Percentiles rank a stretch among this genome's conserved stretches.
Evolutionary conservation across 2,888 invertebrate species (phyloP).

Genomic region (Magallana nippona): DNA sequence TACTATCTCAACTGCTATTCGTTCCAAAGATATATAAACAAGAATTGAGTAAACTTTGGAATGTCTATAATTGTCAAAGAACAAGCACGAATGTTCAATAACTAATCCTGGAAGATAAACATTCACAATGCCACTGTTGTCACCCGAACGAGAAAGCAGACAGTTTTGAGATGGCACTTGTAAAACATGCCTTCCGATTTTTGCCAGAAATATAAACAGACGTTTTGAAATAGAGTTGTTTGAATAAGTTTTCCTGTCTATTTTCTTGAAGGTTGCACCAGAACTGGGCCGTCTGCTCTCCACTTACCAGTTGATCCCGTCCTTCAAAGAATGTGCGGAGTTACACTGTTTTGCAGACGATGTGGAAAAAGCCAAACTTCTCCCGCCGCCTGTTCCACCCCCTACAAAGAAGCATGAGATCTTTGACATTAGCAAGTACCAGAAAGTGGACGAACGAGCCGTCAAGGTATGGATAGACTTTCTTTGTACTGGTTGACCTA

Average conservation of each 20-base stretch:
- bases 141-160: neutral
- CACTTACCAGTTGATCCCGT: conserved; percentile 59
- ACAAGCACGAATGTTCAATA: neutral
- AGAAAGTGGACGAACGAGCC: conserved; percentile 58
- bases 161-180: no score
- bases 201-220: no score
- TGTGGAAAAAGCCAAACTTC: conserved; percentile 51
- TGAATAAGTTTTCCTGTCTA: neutral
- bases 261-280: conserved; percentile 54
- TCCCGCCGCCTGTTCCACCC: conserved; percentile 61
- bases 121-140: neutral
- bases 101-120: neutral
- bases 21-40: no score
- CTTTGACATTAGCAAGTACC: conserved; percentile 52
- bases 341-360: conserved; percentile 62
- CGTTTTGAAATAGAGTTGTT: no score
- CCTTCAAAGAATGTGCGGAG: conserved; percentile 55
- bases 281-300: conserved; percentile 58
- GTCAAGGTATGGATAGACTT: conserved; percentile 49
- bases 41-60: no score
- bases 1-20: no score
- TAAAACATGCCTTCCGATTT: no score
- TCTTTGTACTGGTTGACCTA: no score
- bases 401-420: conserved; percentile 57
- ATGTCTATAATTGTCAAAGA: neutral